Percentiles rank a stretch among this genome's conserved stretches.
phyloP scores from a whole-genome alignment of 2,113 vertebrate species.

The Galemys pyrenaicus region DNA sequence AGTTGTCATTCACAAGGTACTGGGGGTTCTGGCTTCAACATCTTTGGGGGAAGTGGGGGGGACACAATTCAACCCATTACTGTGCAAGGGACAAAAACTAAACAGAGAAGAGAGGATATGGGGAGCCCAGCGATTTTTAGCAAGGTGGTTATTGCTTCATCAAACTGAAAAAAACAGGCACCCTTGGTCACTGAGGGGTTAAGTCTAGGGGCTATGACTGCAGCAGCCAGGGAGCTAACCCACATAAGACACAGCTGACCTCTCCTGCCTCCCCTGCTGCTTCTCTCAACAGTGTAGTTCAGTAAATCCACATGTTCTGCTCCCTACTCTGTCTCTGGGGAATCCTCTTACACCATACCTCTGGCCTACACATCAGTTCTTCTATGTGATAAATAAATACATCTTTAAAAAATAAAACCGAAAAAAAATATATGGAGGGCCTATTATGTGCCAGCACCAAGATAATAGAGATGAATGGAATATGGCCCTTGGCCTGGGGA shows the following conservation, averaged over 20 bases:
- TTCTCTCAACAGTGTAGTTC: too few relatives aligned
- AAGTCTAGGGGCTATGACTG: too few relatives aligned
- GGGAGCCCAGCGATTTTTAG: not conserved
- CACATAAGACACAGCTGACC: too few relatives aligned
- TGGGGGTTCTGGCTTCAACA: not conserved
- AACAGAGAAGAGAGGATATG: not conserved
- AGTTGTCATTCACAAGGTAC: not conserved
- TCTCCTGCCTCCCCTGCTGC: too few relatives aligned
- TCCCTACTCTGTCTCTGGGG: too few relatives aligned
- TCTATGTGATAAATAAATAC: too few relatives aligned
- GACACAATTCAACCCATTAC: not conserved
- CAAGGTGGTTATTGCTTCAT: not conserved
- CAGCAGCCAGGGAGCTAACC: too few relatives aligned
- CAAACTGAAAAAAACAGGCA: not conserved
- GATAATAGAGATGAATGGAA: constrained; percentile 8
- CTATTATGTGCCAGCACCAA: not conserved
- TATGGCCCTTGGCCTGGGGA: not conserved
- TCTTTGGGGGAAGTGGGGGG: not conserved
- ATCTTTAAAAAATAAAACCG: not conserved
- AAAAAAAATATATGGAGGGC: not conserved
- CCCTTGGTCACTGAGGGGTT: too few relatives aligned
- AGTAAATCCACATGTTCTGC: too few relatives aligned
- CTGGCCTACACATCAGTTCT: too few relatives aligned
- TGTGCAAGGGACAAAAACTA: not conserved
- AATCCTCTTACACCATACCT: too few relatives aligned